Evolutionary conservation across 2,113 vertebrate genomes (phyloP), one percentile per base, ranked within the genome.

Genomic region (Centropristis striata): DNA sequence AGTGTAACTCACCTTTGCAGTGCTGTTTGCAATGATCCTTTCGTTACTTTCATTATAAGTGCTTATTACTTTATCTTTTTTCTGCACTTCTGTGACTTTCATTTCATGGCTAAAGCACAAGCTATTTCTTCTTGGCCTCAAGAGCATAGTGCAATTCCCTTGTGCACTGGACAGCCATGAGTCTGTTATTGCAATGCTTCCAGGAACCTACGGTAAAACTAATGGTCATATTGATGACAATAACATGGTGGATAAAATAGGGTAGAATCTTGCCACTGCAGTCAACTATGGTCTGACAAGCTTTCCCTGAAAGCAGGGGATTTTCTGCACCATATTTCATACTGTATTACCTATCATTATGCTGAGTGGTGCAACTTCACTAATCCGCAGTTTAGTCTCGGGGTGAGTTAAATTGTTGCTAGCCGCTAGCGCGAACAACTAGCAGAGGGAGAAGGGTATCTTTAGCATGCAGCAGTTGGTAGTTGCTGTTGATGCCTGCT

Each of bases 381-480:
- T 90, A 88, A 88, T 87, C 66, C 49, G 14, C 74, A 61, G 44
- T 86, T 80, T 73, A 81, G 80, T 83, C 66, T 79, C 1, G 28
- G 58, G 77, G 39, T 67, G 78, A 66, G 79, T 85, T 74, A 78
- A 86, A 73, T 66, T 73, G 77, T 80, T 75, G 68, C 68, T 59
- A 73, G 66, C 85, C 27, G 5, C 67, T 53, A 77, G 76, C 59
- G 20, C 81, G 81, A 68, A 73, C 84, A 63, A n/a, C 72, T 18
- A 80, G 76, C 74, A 66, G 27, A n/a, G 39, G 71, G 78, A 78
- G 78, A 15, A 59, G 80, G 69, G 84, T 86, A 84, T 90, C 88
- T 87, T 81, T 77, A 83, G 80, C 81, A 83, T 75, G 75, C 86
- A 91, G 90, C 79, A 72, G 76, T 86, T 71, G 73, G 81, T 81